Base-by-base conservation (phyloP, 2,113 vertebrate species). In the Platichthys stellatus region DNA sequence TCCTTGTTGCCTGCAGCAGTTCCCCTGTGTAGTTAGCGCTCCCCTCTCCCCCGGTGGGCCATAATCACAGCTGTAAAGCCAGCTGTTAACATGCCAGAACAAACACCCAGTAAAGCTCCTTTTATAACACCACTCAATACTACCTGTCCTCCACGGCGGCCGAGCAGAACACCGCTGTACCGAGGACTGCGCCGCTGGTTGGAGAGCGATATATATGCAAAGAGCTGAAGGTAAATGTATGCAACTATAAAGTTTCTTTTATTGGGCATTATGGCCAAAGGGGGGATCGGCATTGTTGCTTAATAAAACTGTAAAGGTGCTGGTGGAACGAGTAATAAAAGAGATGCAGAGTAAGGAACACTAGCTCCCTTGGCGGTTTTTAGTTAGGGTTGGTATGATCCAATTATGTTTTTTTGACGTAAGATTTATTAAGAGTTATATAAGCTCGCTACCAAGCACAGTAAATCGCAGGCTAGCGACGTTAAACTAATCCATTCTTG, bases 81-180 rank as follows among this genome's bases (percentile, higher is more conserved):
- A 14, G 70, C 83, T 69, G 59, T 90, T 93, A 92, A 92, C 89
- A 86, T 87, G 86, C 83, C 92, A 89, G 84, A 85, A 89, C 84
- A 91, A 91, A 90, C 90, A 89, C 81, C 87, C 87, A 74, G 73
- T 90, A 91, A 92, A 91, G 74, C 66, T 60, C 28, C 60, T 85
- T 91, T 92, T 91, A 91, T 85, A 81, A 61, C 89, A 20, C 54
- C 62, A 64, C 83, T 91, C 90, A 83, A 87, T 85, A 87, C 72
- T 80, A 75, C 74, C 81, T 83, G 83, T 87, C 76, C 47, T 81
- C 76, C 67, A 66, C 31, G 2, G 85, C 80, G 70, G 81, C 76
- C 13, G 47, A 87, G 86, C 86, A 76, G 77, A 87, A 78, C 78
- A 57, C 43, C 76, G 12, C 73, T 24, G 71, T 58, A 54, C 81